These are phyloP conservation scores for Protosalanx chinensis DNA, from an alignment of 2,797 vertebrate species.

Conservation along the genomic window DNA sequence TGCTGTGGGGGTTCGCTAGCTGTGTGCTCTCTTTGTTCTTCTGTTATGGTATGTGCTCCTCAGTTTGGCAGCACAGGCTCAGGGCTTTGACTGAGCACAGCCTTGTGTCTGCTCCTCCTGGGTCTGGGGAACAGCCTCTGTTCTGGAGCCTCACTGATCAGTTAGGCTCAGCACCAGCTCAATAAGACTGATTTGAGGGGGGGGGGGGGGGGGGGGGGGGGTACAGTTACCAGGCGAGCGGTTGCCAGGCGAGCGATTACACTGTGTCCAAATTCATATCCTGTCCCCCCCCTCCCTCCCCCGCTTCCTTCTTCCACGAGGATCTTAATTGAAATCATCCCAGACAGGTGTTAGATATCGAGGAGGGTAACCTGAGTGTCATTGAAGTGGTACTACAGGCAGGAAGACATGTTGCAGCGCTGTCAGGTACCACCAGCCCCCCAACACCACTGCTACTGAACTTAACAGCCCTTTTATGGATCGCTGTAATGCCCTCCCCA, in stretches of 20 bases:
- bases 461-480: slow-evolving; percentile 74
- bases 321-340: slow-evolving; percentile 55
- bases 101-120: slow-evolving; percentile 62
- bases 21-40: slow-evolving; percentile 71
- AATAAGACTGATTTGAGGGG: slow-evolving; percentile 60
- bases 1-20: slow-evolving; percentile 50
- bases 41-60: slow-evolving; percentile 71
- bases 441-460: slow-evolving; percentile 74
- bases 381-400: slow-evolving; percentile 35
- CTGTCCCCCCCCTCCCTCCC: neutral
- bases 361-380: slow-evolving; percentile 38
- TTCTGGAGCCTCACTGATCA: slow-evolving; percentile 63
- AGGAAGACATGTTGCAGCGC: slow-evolving; percentile 34
- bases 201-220: slow-evolving; percentile 35
- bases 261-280: slow-evolving; percentile 8
- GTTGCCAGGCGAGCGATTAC: slow-evolving; percentile 25
- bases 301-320: slow-evolving; percentile 20
- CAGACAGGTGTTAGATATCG: slow-evolving; percentile 28
- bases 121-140: slow-evolving; percentile 50
- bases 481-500: slow-evolving; percentile 64
- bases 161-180: slow-evolving; percentile 59
- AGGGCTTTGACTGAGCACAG: slow-evolving; percentile 61
- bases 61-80: slow-evolving; percentile 64
- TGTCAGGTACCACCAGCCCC: slow-evolving; percentile 24
- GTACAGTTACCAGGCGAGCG: no score